These are phyloP conservation scores for Meda fulgida DNA, from an alignment of 2,797 vertebrate genomes.

Conservation along the genomic window DNA sequence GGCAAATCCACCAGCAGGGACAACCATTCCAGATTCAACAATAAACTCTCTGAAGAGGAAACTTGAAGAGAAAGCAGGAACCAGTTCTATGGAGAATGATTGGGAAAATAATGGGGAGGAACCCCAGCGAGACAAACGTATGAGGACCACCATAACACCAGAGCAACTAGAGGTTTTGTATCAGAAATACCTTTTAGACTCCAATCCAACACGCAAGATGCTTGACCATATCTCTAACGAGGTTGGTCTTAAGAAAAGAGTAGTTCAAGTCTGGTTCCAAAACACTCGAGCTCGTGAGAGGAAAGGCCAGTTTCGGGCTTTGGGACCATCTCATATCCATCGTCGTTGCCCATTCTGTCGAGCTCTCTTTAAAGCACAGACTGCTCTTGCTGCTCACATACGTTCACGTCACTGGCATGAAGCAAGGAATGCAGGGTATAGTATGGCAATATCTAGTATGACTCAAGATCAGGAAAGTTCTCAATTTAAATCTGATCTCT, in stretches of 20 bases:
- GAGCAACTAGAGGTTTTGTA: conserved; percentile 98
- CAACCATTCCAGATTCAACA: conserved; percentile 84
- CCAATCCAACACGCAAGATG: conserved; percentile 97
- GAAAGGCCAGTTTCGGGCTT: conserved; percentile 96
- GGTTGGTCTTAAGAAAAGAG: conserved; percentile 96
- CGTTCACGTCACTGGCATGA: conserved; percentile 98
- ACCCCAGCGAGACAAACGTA: conserved; percentile 93
- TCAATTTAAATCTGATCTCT: conserved; percentile 83
- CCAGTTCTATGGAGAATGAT: conserved; percentile 81
- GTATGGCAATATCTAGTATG: conserved; percentile 86
- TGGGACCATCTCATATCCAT: conserved; percentile 93
- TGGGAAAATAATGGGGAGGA: conserved; percentile 86
- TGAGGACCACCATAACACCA: conserved; percentile 97
- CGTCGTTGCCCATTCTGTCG: conserved; percentile 96
- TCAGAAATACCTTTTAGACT: conserved; percentile 96
- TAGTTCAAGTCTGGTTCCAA: conserved; percentile 99
- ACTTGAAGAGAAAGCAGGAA: conserved; percentile 89
- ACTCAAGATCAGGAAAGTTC: conserved; percentile 83
- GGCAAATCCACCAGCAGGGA: conserved; percentile 79
- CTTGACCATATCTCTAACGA: conserved; percentile 97
- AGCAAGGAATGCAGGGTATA: conserved; percentile 93
- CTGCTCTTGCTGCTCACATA: conserved; percentile 96
- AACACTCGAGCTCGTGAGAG: conserved; percentile 96
- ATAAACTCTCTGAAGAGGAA: conserved; percentile 90
- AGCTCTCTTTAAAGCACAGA: conserved; percentile 98